Conservation (phyloP, 2,888 invertebrate genomes). For the Octodonta nipae region DNA sequence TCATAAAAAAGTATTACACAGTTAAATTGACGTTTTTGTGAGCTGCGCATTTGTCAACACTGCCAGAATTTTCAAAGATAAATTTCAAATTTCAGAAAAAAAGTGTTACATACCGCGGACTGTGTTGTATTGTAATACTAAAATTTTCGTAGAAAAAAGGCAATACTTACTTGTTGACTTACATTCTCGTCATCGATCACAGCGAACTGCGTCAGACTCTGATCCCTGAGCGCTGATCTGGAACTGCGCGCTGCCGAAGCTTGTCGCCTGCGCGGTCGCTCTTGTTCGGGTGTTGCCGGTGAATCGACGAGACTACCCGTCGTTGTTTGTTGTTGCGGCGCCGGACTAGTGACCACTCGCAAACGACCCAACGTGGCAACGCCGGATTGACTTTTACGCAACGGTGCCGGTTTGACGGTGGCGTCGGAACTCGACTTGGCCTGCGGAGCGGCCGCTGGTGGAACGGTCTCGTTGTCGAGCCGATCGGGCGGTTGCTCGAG, state of each 20-base stretch:
- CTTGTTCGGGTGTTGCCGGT: constrained; percentile 29
- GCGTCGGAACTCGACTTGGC: constrained; percentile 38
- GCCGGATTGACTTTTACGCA: constrained; percentile 37
- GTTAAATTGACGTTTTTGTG: no score
- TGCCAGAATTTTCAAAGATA: no score
- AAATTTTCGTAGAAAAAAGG: no score
- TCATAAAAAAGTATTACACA: no score
- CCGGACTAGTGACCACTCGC: constrained; percentile 47
- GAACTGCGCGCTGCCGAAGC: constrained; percentile 33
- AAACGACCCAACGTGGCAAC: constrained; percentile 61
- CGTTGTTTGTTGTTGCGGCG: constrained; percentile 6
- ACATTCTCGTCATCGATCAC: constrained; percentile 88
- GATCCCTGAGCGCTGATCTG: constrained; percentile 43
- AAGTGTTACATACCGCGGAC: no score
- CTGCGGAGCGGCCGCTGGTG: constrained; percentile 32
- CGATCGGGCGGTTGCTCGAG: constrained; percentile 34
- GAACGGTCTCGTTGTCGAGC: constrained; percentile 46
- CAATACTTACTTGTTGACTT: constrained; percentile 62
- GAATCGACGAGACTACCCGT: constrained; percentile 22
- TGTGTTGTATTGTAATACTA: no score
- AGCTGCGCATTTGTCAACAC: no score
- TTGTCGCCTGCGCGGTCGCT: constrained; percentile 36
- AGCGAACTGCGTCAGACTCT: constrained; percentile 79
- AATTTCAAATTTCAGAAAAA: no score
- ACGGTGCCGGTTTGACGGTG: constrained; percentile 29